These are phyloP conservation scores for Nanorana parkeri DNA, from an alignment of 2,113 vertebrate genomes.

Conservation along the genomic window DNA sequence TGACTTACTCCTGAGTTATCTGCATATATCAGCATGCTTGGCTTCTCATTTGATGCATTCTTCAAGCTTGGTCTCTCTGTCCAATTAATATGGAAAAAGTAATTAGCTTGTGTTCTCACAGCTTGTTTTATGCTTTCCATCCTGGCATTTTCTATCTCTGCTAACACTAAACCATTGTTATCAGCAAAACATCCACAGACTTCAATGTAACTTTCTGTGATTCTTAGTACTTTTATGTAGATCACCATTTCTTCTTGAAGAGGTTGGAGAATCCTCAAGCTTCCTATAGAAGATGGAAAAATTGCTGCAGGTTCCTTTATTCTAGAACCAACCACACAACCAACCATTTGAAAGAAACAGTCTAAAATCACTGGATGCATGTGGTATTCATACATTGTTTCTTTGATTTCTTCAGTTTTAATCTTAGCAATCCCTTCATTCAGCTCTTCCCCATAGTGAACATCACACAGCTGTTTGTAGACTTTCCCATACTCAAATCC, in stretches of 20 bases:
- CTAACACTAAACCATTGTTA: conserved; percentile 73
- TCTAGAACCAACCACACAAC: conserved; percentile 67
- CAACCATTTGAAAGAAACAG: conserved; percentile 83
- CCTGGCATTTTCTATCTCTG: conserved; percentile 75
- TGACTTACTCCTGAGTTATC: conserved; percentile 77
- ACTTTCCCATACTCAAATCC: conserved; percentile 81
- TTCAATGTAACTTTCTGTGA: conserved; percentile 72
- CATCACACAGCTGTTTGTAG: conserved; percentile 75
- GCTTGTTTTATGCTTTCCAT: conserved; percentile 71
- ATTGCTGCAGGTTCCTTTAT: conserved; percentile 65
- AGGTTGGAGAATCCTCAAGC: conserved; percentile 59
- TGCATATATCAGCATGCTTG: conserved; percentile 77
- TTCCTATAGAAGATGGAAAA: not conserved
- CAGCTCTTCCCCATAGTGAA: conserved; percentile 77
- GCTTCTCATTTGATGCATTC: conserved; percentile 48
- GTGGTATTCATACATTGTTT: conserved; percentile 74
- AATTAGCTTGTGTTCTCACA: conserved; percentile 67
- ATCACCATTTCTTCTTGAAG: conserved; percentile 81
- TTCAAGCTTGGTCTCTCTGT: conserved; percentile 53
- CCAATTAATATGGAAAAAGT: conserved; percentile 79
- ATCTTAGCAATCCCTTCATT: conserved; percentile 80
- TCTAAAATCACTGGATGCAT: conserved; percentile 85
- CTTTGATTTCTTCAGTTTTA: conserved; percentile 63
- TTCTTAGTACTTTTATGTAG: conserved; percentile 62
- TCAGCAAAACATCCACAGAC: conserved; percentile 84